Conservation (phyloP, 2,888 invertebrate species). For the Mythimna albipuncta region DNA sequence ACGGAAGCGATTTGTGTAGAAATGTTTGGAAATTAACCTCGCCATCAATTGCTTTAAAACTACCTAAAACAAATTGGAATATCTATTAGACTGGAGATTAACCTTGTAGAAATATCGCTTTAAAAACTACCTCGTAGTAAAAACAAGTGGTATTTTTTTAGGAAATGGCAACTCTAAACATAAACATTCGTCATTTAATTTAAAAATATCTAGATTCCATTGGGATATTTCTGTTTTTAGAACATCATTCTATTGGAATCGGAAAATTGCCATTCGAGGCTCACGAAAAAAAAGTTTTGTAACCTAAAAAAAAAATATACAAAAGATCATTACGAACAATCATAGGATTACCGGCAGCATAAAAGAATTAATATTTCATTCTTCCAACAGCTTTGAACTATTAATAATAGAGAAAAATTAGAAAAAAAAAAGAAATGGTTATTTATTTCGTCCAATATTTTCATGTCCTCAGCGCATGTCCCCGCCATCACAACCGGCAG, state of each 20-base stretch:
- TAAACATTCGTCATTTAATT: conserved; percentile 6
- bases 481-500: conserved; percentile 67
- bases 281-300: neutral
- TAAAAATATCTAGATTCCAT: neutral
- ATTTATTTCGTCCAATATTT: neutral
- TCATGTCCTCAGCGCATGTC: conserved; percentile 70
- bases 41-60: conserved; percentile 10
- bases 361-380: neutral
- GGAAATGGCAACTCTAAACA: neutral
- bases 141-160: neutral
- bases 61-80: conserved; percentile 18
- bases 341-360: neutral
- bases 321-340: neutral
- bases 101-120: conserved; percentile 1
- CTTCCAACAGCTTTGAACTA: neutral
- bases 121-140: neutral
- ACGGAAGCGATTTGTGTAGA: conserved; percentile 11
- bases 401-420: neutral
- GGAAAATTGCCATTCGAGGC: neutral
- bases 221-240: neutral
- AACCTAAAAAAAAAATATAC: neutral
- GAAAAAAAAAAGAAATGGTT: too few species aligned
- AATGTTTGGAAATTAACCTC: conserved; percentile 16
- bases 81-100: neutral
- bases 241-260: neutral